Base-by-base conservation (phyloP, 2,797 vertebrate genomes). In the Sebastes goodei region DNA sequence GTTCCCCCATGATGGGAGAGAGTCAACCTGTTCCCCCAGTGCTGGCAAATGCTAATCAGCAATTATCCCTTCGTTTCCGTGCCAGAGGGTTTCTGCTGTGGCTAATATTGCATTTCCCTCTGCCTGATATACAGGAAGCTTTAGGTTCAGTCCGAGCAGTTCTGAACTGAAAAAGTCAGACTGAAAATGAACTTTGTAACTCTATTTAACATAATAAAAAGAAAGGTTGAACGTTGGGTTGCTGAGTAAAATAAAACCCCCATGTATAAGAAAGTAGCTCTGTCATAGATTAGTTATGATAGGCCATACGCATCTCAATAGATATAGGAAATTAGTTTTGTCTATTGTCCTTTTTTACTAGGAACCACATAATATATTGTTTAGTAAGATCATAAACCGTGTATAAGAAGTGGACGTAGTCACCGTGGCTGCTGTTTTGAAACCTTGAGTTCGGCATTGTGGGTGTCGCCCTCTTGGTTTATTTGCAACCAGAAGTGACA, bases 11-110 rank as follows among this genome's bases (percentile, higher is more conserved):
- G 83, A 86, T 84, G 86, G 83, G 83, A 88, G 81, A 78, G 77
- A 89, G 78, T 90, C 91, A 91, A 91, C 92, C 88, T 92, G 88
- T 87, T 92, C 82, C 83, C 81, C 83, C 65, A 83, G 57, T 74
- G 88, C 90, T 88, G 76, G 82, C 79, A 84, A 93, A 91, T 92
- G 89, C 89, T 89, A 94, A 94, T 93, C 89, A 94, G 89, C 89
- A 93, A 93, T 93, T 93, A 93, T 89, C 82, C 85, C 83, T 91
- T 89, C 27, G 42, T 82, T 93, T 88, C 81, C n/a, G 12, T 85
- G 80, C 84, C 71, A 78, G 76, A 75, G 76, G 85, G 70, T 73
- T 83, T 85, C 73, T 87, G 75, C 82, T 21, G 11, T 46, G 65
- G 81, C 81, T 85, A 85, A 88, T 84, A 73, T 70, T 85, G 76